Evolutionary conservation across 1,140 invertebrate genomes (phyloP), one percentile per base, ranked within the genome.

Genomic region (Hydropsyche tenuis): DNA sequence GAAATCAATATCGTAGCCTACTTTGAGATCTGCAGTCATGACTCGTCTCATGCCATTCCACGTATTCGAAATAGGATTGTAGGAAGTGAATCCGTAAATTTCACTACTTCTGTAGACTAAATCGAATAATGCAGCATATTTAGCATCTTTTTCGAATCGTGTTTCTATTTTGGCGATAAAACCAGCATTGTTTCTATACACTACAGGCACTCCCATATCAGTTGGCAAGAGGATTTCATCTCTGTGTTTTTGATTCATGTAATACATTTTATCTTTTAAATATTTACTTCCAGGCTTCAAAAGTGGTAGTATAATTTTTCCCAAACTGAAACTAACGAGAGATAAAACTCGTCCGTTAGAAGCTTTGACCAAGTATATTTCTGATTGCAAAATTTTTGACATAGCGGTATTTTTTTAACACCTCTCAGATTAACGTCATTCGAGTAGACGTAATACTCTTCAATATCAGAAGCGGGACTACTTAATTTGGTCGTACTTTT

Each of bases 161-260:
- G 9, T 25, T 4, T 23, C 22, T 76, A 2, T 80, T 1, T 48
- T 80, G 79, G 76, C 63, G 1, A 77, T 69, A 0, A 9, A 7
- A 25, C 53, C 30, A 0, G 83, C 82, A 6, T 56, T 76, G 73
- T 5, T 79, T 81, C 16, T 37, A 48, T 83, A 74, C 1, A 82
- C 14, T n/a, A 79, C 79, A 3, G 82, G 82, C 18, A 86, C 63
- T 69, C 85, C 85, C n/a, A 85, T 79, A 25, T 85, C 83, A 7
- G 81, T 85, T 0, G 83, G 76, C 9, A 85, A 63, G 9, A 80
- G 27, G 43, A 77, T 70, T 64, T 72, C 69, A 1, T 42, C 74
- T 22, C 74, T 65, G 2, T 75, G 23, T 1, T 66, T 43, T 37
- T 74, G 78, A 12, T 70, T 37, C 46, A 79, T 30, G 16, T 18